Conservation (phyloP, 2,113 vertebrate genomes). For the Petrocephalus microphthalmus region DNA sequence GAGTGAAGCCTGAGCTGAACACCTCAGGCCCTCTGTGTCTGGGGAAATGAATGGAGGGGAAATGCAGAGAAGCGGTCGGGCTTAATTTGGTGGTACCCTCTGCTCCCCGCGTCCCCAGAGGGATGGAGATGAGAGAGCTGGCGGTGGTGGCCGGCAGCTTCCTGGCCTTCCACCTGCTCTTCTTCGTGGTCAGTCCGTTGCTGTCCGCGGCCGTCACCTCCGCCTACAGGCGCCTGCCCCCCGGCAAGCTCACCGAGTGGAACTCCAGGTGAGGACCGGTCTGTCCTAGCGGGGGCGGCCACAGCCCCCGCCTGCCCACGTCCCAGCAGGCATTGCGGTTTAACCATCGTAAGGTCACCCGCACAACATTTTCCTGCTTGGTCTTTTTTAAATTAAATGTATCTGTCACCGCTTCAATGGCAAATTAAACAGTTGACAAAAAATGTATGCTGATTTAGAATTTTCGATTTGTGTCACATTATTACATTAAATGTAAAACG, state of each 20-base stretch:
- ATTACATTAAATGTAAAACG: not conserved
- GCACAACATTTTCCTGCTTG: not conserved
- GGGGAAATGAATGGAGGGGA: too few relatives aligned
- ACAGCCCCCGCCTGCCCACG: not conserved
- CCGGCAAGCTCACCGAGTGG: constrained; percentile 64
- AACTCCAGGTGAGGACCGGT: constrained; percentile 62
- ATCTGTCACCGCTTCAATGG: not conserved
- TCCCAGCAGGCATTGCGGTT: not conserved
- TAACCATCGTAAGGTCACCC: not conserved
- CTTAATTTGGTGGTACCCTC: not conserved
- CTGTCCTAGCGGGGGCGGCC: not conserved
- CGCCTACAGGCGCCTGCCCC: constrained; percentile 49
- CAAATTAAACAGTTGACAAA: not conserved
- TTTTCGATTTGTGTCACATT: not conserved
- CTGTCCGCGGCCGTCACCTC: constrained; percentile 51
- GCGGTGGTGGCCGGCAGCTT: constrained; percentile 66
- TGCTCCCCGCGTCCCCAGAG: constrained; percentile 41
- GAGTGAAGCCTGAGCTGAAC: not conserved
- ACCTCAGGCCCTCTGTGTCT: not conserved
- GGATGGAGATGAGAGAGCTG: constrained; percentile 69
- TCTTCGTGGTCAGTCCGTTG: constrained; percentile 56
- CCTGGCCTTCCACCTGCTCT: constrained; percentile 63
- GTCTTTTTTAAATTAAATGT: not conserved
- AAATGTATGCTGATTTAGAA: not conserved
- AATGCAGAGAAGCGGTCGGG: not conserved